A percentile compares a stretch with the other conserved stretches of the same genome.
These are phyloP conservation scores for Ichneumon xanthorius DNA, from an alignment of 2,888 invertebrate species.

Conservation along the genomic window DNA sequence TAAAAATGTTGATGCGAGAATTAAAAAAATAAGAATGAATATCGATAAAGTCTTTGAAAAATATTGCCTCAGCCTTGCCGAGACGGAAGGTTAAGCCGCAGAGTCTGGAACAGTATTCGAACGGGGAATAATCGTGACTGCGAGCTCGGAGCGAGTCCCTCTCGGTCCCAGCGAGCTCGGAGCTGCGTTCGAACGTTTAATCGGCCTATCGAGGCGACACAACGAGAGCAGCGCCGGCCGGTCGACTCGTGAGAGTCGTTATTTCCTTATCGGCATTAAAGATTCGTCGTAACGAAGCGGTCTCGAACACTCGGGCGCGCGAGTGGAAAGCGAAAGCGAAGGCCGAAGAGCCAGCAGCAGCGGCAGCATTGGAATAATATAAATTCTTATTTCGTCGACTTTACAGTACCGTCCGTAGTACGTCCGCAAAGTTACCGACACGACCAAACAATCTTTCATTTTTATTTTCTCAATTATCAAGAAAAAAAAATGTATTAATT, in stretches of 20 bases:
- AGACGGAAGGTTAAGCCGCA: not conserved
- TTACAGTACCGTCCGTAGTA: not conserved
- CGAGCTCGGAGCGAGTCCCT: slow-evolving; percentile 4
- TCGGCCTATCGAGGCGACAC: slow-evolving; percentile 56
- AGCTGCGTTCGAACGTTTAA: slow-evolving; percentile 43
- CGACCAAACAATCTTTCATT: not conserved
- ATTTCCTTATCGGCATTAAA: slow-evolving; percentile 48
- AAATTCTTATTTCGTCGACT: not conserved
- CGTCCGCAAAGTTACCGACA: not conserved
- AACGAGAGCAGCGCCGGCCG: slow-evolving; percentile 35
- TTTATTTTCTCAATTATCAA: not conserved
- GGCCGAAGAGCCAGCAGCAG: slow-evolving; percentile 2
- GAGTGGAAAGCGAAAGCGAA: slow-evolving; percentile 31
- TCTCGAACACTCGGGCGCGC: not conserved
- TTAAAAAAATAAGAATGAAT: not conserved
- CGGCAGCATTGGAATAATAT: slow-evolving; percentile 2
- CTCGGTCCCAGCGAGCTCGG: not conserved
- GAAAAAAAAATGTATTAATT: too few species aligned
- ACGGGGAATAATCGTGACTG: not conserved
- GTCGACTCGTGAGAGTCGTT: slow-evolving; percentile 32
- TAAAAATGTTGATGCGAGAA: not conserved
- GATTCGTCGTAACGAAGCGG: slow-evolving; percentile 30
- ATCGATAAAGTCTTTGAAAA: not conserved
- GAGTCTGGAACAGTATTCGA: not conserved
- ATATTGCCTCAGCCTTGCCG: not conserved